Conservation (phyloP, 2,797 vertebrate species). For the Acrossocheilus wenchowensis region DNA sequence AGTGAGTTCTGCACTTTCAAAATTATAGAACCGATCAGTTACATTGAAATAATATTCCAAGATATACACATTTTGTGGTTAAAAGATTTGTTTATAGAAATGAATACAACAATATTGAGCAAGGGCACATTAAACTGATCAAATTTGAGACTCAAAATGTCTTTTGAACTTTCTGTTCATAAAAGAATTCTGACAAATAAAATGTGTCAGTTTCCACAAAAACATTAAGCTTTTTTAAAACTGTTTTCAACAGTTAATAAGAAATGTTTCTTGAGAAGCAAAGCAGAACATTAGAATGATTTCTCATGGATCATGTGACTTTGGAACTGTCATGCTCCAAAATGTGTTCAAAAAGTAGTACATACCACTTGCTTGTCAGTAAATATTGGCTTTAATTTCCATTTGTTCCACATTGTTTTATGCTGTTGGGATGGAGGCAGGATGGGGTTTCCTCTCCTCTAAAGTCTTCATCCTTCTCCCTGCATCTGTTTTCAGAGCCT, state of each 20-base stretch:
- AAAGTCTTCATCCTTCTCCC: neutral
- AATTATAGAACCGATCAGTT: neutral
- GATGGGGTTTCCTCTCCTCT: neutral
- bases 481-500: slow-evolving; percentile 45
- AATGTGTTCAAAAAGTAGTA: neutral
- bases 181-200: too few species aligned
- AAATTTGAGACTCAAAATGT: neutral
- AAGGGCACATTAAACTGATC: neutral
- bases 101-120: neutral
- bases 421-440: neutral
- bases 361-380: neutral
- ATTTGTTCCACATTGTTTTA: neutral
- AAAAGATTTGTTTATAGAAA: neutral
- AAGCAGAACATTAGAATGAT: too few species aligned
- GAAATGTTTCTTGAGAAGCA: too few species aligned
- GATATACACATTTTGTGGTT: neutral
- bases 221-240: too few species aligned
- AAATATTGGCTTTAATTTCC: neutral
- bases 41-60: neutral
- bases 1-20: slow-evolving; percentile 67
- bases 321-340: neutral
- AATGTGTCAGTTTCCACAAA: too few species aligned
- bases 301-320: too few species aligned
- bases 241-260: too few species aligned
- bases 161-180: too few species aligned